Base-by-base conservation (phyloP, 1,140 invertebrate genomes). In the Delia radicum region DNA sequence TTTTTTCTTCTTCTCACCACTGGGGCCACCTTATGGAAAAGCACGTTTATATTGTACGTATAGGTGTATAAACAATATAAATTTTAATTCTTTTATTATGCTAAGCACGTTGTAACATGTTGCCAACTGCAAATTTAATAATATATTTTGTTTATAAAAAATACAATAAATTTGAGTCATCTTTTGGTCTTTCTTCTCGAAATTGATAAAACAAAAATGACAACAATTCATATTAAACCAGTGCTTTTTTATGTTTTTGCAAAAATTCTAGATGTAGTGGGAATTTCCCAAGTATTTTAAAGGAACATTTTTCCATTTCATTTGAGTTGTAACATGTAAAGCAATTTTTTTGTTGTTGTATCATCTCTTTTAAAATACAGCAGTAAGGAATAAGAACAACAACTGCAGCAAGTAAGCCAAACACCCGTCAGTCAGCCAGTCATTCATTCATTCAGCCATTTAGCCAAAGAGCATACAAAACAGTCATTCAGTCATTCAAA, bases 101-200 rank as follows among this genome's bases (percentile, higher is more conserved):
- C 65, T 8, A 37, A 18, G 18, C 65, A 69, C 65, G 65, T 69
- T 33, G 15, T 33, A 69, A 69, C 29, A 69, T 69, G 65, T 69
- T 69, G 65, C 65, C 65, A 69, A 69, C 65, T 37, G 31, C 33
- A 18, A 24, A 69, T 69, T 6, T 55, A 10, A 7, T 55, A 2
- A 55, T 21, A 21, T 24, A 3, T 3, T 42, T 55, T 21, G 33
- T 37, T 10, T 37, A 37, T 37, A n/a, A n/a, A n/a, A n/a, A n/a
- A n/a, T 37, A 10, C 3, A 37, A 10, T 1, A 10, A 37, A 13
- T 37, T 37, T 55, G 18, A 7, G 10, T 21, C 48, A 24, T 55
- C 18, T 55, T 48, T 33, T 12, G 7, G 48, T 6, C n/a, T 24
- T 21, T 55, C 48, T 55, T 55, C 18, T 21, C 37, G 12, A n/a